Evolutionary conservation across 1,140 invertebrate species (phyloP).

Genomic region (Leptinotarsa lineolata): DNA sequence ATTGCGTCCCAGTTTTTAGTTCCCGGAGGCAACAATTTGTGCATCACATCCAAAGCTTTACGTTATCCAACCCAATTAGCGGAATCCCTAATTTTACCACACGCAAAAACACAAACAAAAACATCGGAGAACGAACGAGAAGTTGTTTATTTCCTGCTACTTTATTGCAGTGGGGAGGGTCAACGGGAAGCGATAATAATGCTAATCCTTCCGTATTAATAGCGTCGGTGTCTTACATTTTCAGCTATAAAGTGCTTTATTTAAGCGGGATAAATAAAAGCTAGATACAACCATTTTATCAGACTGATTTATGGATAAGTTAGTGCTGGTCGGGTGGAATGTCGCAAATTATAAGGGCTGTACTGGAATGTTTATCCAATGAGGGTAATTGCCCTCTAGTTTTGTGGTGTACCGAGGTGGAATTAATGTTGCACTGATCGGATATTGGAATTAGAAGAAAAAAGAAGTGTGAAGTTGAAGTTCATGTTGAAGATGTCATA

Average conservation of each 20-base stretch:
- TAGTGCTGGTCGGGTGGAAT: neutral
- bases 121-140: neutral
- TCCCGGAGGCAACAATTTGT: too few species aligned
- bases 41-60: too few species aligned
- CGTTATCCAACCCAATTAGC: neutral
- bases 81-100: neutral
- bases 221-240: conserved; percentile 14
- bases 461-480: too few species aligned
- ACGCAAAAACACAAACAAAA: conserved; percentile 8
- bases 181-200: conserved; percentile 19
- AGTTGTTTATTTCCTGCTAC: conserved; percentile 15
- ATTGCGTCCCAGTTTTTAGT: too few species aligned
- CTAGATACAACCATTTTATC: conserved; percentile 16
- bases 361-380: conserved; percentile 3
- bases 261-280: neutral
- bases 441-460: too few species aligned
- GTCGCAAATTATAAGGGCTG: neutral
- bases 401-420: too few species aligned
- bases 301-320: conserved; percentile 14
- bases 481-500: too few species aligned
- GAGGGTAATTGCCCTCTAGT: neutral
- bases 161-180: conserved; percentile 16
- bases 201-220: conserved; percentile 13
- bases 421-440: too few species aligned
- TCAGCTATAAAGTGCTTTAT: conserved; percentile 10